Evolutionary conservation across 2,113 vertebrate genomes (phyloP).

Genomic region (Gnathonemus echidnorhynchus): DNA sequence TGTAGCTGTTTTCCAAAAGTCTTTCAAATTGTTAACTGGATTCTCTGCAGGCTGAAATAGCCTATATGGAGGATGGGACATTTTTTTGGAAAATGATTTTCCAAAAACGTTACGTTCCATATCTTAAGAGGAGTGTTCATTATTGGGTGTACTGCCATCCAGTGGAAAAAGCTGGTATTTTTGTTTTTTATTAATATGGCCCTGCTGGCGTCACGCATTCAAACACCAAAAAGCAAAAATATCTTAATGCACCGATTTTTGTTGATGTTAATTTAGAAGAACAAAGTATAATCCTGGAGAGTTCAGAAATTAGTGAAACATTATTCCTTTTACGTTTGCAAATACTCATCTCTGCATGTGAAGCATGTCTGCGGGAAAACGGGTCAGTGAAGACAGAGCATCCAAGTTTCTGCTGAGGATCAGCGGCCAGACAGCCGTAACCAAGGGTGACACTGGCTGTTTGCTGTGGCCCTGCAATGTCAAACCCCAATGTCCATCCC

Average conservation of each 20-base stretch:
- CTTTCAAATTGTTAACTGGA: not conserved
- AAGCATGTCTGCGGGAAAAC: not conserved
- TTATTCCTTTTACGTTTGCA: not conserved
- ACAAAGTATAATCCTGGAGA: not conserved
- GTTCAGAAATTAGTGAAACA: not conserved
- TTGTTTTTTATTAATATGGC: not conserved
- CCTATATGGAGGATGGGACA: not conserved
- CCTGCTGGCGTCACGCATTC: not conserved
- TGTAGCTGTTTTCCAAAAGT: not conserved
- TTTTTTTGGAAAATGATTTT: not conserved
- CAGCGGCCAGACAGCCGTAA: not conserved
- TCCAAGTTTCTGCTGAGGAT: not conserved
- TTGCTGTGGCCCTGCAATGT: not conserved
- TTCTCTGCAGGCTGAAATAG: not conserved
- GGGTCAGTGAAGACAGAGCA: not conserved
- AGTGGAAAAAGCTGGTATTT: constrained; percentile 18
- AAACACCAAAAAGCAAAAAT: not conserved
- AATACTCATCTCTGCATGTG: not conserved
- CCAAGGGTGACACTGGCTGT: not conserved
- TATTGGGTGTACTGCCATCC: constrained; percentile 26
- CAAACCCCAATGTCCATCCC: not conserved
- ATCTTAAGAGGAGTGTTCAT: not conserved
- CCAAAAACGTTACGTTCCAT: not conserved
- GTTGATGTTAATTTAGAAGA: not conserved
- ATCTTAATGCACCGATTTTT: not conserved